Evolutionary conservation across 2,113 vertebrate species (phyloP).

Genomic region (Vulpes lagopus): DNA sequence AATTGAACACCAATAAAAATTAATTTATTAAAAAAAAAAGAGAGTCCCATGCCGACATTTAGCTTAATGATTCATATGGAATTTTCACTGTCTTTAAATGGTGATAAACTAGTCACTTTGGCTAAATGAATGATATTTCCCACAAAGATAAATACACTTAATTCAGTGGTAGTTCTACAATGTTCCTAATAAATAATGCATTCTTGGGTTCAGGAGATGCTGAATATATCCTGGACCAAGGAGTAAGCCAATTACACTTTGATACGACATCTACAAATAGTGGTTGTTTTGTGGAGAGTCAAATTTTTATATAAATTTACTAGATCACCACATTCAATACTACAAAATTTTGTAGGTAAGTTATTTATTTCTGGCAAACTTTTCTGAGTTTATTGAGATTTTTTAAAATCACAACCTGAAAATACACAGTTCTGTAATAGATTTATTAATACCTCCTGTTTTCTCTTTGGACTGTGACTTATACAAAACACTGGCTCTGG

Average conservation of each 20-base stretch:
- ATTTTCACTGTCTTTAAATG: neutral
- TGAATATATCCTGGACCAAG: neutral
- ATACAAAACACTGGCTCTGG: neutral
- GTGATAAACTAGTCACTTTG: neutral
- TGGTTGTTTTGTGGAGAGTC: neutral
- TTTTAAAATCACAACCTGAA: neutral
- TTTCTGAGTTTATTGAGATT: neutral
- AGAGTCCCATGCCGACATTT: neutral
- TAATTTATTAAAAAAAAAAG: neutral
- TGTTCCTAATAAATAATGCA: neutral
- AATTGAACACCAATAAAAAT: too few relatives aligned
- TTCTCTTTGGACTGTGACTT: neutral
- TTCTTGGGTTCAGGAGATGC: neutral
- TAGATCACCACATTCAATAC: neutral
- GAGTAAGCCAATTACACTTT: neutral
- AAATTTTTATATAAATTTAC: neutral
- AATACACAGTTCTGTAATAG: neutral
- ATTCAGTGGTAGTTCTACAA: neutral
- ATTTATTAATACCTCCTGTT: neutral
- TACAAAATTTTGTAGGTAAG: neutral
- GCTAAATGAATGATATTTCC: neutral
- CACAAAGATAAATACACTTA: neutral
- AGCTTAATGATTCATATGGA: neutral
- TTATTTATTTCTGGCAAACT: constrained; percentile 16
- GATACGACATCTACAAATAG: neutral